Percentiles rank a stretch among this genome's conserved stretches.
Conservation (phyloP, 2,113 vertebrate genomes). For the Syngnathoides biaculeatus region DNA sequence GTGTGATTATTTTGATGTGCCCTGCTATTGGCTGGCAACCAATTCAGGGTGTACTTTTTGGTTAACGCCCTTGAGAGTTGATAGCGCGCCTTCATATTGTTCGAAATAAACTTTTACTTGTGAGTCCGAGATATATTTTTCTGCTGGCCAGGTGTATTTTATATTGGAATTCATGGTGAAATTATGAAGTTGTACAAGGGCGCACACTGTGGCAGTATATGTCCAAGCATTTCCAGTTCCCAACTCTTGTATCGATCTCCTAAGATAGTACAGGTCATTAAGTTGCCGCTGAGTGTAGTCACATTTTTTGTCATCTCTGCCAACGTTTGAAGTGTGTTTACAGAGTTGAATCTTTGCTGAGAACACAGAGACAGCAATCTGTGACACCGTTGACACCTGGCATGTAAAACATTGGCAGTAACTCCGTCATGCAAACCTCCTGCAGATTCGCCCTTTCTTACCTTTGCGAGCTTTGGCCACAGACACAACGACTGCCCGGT, state of each 20-base stretch:
- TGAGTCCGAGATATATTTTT: background rate
- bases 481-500: constrained; percentile 36
- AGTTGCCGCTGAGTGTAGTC: background rate
- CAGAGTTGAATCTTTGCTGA: constrained; percentile 66
- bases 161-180: no score
- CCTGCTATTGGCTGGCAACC: no score
- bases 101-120: background rate
- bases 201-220: background rate
- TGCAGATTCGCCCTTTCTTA: constrained; percentile 70
- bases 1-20: no score
- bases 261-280: background rate
- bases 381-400: constrained; percentile 78
- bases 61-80: background rate
- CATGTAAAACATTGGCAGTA: constrained; percentile 73
- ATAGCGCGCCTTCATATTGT: background rate
- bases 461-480: constrained; percentile 56
- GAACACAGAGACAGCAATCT: constrained; percentile 73
- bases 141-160: background rate
- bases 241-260: background rate
- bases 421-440: constrained; percentile 61
- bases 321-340: constrained; percentile 77
- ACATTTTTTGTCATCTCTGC: constrained; percentile 7
- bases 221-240: background rate
- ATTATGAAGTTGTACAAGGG: background rate
- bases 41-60: no score